Evolutionary conservation across 2,113 vertebrate genomes (phyloP).

Genomic region (Brachyhypopomus occidentalis): DNA sequence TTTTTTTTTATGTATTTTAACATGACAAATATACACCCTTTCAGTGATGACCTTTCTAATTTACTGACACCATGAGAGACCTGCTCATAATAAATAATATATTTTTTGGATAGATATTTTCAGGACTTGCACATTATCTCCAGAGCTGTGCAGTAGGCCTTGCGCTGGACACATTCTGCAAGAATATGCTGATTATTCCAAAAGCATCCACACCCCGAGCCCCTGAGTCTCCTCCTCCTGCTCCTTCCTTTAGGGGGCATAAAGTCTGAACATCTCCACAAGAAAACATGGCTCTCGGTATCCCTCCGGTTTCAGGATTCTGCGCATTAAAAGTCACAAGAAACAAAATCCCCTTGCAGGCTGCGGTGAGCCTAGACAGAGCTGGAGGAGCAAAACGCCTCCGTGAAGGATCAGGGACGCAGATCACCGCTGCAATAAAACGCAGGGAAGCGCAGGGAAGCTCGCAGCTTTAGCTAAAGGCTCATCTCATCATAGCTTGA

Average conservation of each 20-base stretch:
- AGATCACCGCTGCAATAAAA: slow-evolving; percentile 2
- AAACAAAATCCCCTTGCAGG: not conserved
- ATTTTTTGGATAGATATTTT: not conserved
- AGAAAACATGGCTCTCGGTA: slow-evolving; percentile 27
- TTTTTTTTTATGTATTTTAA: not conserved
- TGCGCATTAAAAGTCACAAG: slow-evolving; percentile 19
- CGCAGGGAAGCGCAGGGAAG: not conserved
- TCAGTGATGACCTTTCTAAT: not conserved
- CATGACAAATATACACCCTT: not conserved
- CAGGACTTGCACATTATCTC: not conserved
- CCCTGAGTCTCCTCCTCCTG: slow-evolving; percentile 8
- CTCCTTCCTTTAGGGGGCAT: slow-evolving; percentile 5
- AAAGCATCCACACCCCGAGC: not conserved
- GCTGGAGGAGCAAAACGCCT: not conserved
- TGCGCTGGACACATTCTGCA: not conserved
- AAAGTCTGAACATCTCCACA: slow-evolving; percentile 10
- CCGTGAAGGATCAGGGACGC: not conserved
- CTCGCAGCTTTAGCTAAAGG: not conserved
- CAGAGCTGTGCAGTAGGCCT: not conserved
- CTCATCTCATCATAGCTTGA: slow-evolving; percentile 17
- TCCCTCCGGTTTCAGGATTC: slow-evolving; percentile 16
- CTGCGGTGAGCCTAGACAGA: not conserved
- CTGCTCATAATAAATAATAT: not conserved
- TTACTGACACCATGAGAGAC: not conserved
- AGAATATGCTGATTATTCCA: slow-evolving; percentile 13